Conservation (phyloP, 1,140 invertebrate species). For the Zaprionus nigranus region DNA sequence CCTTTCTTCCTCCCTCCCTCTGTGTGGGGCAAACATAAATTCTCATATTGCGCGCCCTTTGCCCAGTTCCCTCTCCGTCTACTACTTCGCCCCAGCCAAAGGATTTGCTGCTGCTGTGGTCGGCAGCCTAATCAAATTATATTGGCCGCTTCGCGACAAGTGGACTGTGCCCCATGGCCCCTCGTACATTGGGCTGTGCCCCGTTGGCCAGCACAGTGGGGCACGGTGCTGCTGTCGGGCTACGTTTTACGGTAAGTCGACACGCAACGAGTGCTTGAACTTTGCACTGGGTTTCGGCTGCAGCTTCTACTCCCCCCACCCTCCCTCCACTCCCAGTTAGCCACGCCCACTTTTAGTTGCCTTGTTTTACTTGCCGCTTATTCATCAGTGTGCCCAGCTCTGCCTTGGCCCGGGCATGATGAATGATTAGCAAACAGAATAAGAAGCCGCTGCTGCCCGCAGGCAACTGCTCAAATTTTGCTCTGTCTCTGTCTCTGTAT, state of each 20-base stretch:
- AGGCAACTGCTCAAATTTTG: constrained; percentile 55
- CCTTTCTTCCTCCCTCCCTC: neutral
- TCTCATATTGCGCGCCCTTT: constrained; percentile 51
- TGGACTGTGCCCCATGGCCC: constrained; percentile 8
- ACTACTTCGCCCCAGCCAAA: constrained; percentile 18
- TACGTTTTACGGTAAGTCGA: constrained; percentile 40
- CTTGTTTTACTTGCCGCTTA: constrained; percentile 64
- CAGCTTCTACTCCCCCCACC: constrained; percentile 4
- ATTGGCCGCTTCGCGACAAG: constrained; percentile 57
- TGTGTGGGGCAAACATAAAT: constrained; percentile 49
- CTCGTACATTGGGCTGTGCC: neutral
- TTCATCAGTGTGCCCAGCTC: constrained; percentile 55
- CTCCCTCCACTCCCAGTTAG: neutral
- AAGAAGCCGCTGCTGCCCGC: neutral
- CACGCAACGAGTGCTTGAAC: constrained; percentile 57
- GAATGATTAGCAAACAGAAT: constrained; percentile 62
- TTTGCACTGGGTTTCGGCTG: constrained; percentile 40
- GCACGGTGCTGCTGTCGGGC: neutral
- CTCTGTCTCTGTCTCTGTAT: neutral
- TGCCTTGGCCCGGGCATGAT: constrained; percentile 54
- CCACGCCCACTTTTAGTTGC: constrained; percentile 1
- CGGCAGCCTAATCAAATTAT: constrained; percentile 70
- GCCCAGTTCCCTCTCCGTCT: constrained; percentile 8
- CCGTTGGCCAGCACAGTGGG: neutral
- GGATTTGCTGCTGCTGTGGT: constrained; percentile 27